A percentile compares a stretch with the other conserved stretches of the same genome.
Evolutionary conservation across 2,113 vertebrate species (phyloP).

Genomic region (Callionymus lyra): DNA sequence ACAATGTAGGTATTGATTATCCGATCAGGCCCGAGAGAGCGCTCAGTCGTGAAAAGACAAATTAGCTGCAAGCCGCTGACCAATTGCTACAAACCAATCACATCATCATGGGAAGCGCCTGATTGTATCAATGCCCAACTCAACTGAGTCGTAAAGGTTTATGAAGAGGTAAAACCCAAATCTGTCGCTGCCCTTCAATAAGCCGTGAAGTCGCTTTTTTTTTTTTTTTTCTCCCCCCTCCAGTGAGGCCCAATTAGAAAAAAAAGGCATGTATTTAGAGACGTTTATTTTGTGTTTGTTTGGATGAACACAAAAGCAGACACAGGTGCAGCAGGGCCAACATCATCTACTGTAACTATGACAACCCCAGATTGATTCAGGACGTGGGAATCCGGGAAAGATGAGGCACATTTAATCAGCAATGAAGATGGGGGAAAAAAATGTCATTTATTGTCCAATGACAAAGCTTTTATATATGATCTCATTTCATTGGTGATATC

Average conservation of each 20-base stretch:
- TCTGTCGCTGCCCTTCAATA: slow-evolving; percentile 18
- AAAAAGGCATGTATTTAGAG: not conserved
- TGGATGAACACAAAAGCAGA: slow-evolving; percentile 49
- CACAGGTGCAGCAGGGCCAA: slow-evolving; percentile 65
- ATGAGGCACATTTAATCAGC: slow-evolving; percentile 28
- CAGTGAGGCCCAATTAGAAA: not conserved
- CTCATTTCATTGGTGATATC: not conserved
- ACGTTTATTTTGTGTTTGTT: slow-evolving; percentile 22
- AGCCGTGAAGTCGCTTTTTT: not conserved
- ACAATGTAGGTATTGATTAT: slow-evolving; percentile 61
- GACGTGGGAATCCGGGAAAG: slow-evolving; percentile 61
- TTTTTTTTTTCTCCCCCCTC: no score
- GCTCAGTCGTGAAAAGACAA: slow-evolving; percentile 64
- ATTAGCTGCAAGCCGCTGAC: slow-evolving; percentile 65
- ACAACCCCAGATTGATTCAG: slow-evolving; percentile 70
- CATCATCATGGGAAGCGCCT: slow-evolving; percentile 36
- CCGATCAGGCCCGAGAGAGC: slow-evolving; percentile 51
- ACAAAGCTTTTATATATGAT: slow-evolving; percentile 4
- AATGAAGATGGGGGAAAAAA: slow-evolving; percentile 1
- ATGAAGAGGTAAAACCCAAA: slow-evolving; percentile 33
- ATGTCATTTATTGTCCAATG: slow-evolving; percentile 3
- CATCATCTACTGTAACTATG: slow-evolving; percentile 69
- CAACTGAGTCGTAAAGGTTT: slow-evolving; percentile 39
- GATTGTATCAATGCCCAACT: slow-evolving; percentile 43
- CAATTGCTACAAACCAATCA: slow-evolving; percentile 59